Evolutionary conservation across 2,797 vertebrate genomes (phyloP).

Genomic region (Thunnus albacares): DNA sequence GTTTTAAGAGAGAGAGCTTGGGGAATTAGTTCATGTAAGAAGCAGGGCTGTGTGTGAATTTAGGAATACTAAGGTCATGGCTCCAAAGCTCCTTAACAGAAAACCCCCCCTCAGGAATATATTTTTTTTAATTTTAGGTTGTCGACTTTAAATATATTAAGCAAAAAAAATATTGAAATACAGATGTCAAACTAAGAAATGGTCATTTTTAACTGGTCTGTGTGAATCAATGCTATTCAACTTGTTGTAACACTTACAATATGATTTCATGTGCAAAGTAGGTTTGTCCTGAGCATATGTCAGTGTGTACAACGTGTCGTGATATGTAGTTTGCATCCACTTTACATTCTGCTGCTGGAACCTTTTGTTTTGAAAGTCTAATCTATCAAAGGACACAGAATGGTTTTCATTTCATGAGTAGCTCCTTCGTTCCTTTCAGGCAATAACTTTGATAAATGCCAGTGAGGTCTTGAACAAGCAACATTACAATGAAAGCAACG

Average conservation of each 20-base stretch:
- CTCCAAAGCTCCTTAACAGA: background rate
- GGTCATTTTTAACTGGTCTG: background rate
- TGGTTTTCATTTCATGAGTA: slow-evolving; percentile 28
- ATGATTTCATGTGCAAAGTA: background rate
- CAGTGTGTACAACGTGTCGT: background rate
- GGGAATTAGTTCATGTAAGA: background rate
- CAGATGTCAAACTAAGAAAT: background rate
- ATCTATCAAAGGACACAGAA: slow-evolving; percentile 25
- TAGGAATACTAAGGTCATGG: background rate
- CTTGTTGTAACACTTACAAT: background rate
- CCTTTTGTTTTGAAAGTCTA: background rate
- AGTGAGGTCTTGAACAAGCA: slow-evolving; percentile 8
- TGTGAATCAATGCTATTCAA: background rate
- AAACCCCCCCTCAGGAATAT: too few species aligned
- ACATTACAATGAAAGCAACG: background rate
- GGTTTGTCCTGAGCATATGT: too few species aligned
- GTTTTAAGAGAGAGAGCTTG: background rate
- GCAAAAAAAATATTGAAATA: background rate
- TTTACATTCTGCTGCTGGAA: background rate
- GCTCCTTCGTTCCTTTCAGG: slow-evolving; percentile 18
- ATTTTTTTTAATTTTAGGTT: background rate
- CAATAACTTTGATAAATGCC: slow-evolving; percentile 27
- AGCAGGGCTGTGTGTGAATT: background rate
- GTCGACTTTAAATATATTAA: background rate
- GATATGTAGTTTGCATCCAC: background rate